These are phyloP conservation scores for Heterocephalus glaber DNA, from an alignment of 2,113 vertebrate species.

Conservation along the genomic window DNA sequence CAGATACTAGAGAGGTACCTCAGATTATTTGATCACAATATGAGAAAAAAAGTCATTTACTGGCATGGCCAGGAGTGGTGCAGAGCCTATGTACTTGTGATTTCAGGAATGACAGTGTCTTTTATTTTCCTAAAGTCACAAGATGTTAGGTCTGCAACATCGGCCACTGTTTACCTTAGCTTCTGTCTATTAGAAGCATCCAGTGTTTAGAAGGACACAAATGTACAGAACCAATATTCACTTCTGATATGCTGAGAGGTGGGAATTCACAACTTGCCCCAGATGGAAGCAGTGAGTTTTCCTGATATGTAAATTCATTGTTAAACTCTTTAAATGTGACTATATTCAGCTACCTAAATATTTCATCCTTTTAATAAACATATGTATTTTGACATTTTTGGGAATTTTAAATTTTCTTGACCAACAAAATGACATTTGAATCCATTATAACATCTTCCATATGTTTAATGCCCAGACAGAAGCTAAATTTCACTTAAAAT, in stretches of 20 bases:
- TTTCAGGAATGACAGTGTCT: neutral
- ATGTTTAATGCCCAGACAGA: neutral
- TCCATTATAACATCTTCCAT: neutral
- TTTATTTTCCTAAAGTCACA: neutral
- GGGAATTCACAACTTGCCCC: neutral
- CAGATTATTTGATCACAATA: neutral
- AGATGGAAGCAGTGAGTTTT: neutral
- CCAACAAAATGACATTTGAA: neutral
- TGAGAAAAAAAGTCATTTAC: neutral
- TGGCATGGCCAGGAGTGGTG: accelerated
- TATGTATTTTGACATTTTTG: neutral
- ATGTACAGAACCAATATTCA: neutral
- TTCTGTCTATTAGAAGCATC: neutral
- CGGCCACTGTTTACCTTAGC: neutral
- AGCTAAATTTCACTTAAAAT: neutral
- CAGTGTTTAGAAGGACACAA: neutral
- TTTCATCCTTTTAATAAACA: neutral
- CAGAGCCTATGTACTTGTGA: neutral
- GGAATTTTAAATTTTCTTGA: neutral
- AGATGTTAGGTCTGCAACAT: neutral
- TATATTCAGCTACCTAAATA: conserved; percentile 1
- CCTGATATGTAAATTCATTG: neutral
- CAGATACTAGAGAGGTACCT: neutral
- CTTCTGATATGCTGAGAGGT: neutral
- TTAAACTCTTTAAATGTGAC: neutral